Base-by-base conservation (phyloP, 2,888 invertebrate species). In the Antitype chi region DNA sequence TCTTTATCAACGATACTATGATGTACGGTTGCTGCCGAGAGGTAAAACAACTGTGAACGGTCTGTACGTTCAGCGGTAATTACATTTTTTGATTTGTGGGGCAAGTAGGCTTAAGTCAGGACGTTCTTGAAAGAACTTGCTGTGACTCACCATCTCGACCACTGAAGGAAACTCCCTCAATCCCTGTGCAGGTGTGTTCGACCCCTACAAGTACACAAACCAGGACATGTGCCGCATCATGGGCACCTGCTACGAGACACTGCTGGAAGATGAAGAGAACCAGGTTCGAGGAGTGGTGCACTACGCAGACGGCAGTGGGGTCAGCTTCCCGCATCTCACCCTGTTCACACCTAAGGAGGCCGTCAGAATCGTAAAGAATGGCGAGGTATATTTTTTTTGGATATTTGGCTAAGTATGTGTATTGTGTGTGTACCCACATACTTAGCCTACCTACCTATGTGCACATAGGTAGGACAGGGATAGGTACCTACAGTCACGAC, bases 261-360 rank as follows among this genome's bases (percentile, higher is more conserved):
- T 98, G 66, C 97, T 98, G 97, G 98, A 98, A 91, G 98, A 98
- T 90, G 98, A 98, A 92, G 98, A 98, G 86, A 98, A 97, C 86
- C 98, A 98, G 94, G 97, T 98, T 13, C 97, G 98, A 23, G 98
- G 98, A 20, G 97, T 98, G 89, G 98, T 98, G 2, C 98, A 98
- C 94, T 98, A 98, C 92, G 98, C 98, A 4, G 98, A 98, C 90
- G 98, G 98, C 47, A 97, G 97, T 77, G 98, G 98, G 0, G 98
- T 98, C 81, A 97, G 98, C 85, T 98, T 98, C 87, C 97, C 98
- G 0, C 98, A 98, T 89, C 95, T 98, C 70, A 98, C 98, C 0
- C 95, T 98, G 13, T 98, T 98, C 94, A 98, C 98, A 5, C 98
- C 98, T 7, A 98, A 97, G 84, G 98, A 98, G 91, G 98, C 98